phyloP scores from a whole-genome alignment of 30 jellyfish, hydroid and myxozoan species.

The Aurelia sp. region DNA sequence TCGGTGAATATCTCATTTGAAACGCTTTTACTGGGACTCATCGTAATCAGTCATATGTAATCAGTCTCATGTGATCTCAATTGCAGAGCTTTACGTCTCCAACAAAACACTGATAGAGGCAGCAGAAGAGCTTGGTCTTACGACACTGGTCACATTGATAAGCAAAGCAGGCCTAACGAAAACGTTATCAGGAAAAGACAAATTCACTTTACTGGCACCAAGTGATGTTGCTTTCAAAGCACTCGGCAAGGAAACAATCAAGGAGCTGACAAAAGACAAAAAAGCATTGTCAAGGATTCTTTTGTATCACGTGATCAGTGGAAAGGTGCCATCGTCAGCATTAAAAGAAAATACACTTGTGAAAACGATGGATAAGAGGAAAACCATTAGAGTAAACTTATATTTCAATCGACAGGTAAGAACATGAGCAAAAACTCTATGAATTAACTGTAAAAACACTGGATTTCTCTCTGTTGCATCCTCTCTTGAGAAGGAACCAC shows the following conservation, averaged over 20 bases:
- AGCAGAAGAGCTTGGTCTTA: conserved; percentile 37
- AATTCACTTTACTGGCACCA: conserved; percentile 72
- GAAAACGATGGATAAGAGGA: conserved; percentile 42
- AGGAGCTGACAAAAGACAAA: conserved; percentile 15
- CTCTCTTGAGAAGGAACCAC: too few relatives aligned
- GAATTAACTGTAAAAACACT: background rate
- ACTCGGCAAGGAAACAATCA: conserved; percentile 15
- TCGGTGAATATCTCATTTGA: too few relatives aligned
- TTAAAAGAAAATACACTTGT: conserved; percentile 40
- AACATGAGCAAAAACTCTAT: background rate
- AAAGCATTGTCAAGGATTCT: conserved; percentile 41
- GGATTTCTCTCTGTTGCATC: too few relatives aligned
- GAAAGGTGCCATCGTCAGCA: conserved; percentile 61
- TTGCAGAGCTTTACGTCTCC: conserved; percentile 67
- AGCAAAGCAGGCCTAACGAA: conserved; percentile 49
- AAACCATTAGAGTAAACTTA: conserved; percentile 42
- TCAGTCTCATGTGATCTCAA: background rate
- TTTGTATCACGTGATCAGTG: conserved; percentile 56
- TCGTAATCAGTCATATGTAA: too few relatives aligned
- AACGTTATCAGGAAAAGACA: conserved; percentile 18
- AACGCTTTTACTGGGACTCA: too few relatives aligned
- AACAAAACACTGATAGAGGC: conserved; percentile 39
- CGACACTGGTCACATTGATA: conserved; percentile 32
- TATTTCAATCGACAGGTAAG: conserved; percentile 50
- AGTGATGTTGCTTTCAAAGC: conserved; percentile 49